Evolutionary conservation across 2,888 invertebrate genomes (phyloP).

Genomic region (Agelastica alni): DNA sequence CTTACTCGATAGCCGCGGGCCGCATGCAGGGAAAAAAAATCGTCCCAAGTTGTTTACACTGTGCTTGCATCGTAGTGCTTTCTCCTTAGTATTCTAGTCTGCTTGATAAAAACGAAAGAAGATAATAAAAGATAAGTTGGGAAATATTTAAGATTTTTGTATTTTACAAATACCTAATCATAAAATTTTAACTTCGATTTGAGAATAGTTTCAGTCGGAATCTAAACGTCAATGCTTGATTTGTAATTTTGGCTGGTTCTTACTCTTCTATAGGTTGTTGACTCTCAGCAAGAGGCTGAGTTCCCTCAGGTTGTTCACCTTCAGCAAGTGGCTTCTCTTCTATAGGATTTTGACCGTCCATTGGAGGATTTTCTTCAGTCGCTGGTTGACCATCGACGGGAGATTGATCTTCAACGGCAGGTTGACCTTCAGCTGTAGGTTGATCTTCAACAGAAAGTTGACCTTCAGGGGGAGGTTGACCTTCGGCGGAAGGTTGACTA

Average conservation of each 20-base stretch:
- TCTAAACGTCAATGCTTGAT: no score
- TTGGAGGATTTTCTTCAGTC: slow-evolving; percentile 36
- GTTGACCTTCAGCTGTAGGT: slow-evolving; percentile 46
- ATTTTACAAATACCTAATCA: no score
- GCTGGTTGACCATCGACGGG: slow-evolving; percentile 45
- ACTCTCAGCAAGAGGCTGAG: background rate
- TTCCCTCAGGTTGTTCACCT: background rate
- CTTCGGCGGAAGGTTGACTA: slow-evolving; percentile 48
- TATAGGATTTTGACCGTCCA: slow-evolving; percentile 33
- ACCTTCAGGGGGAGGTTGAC: slow-evolving; percentile 45
- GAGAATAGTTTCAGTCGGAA: no score
- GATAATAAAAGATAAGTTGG: no score
- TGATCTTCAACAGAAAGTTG: slow-evolving; percentile 45
- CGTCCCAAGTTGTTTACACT: no score
- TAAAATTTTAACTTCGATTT: no score
- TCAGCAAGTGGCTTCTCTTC: slow-evolving; percentile 9
- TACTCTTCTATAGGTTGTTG: background rate
- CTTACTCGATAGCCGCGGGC: no score
- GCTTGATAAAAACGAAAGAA: no score
- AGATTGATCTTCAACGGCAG: slow-evolving; percentile 44
- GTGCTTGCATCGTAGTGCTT: no score
- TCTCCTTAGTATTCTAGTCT: no score
- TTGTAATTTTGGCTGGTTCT: background rate
- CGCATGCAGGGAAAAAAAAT: no score
- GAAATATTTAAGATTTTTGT: no score